Conservation (phyloP, 37 sponge, comb jelly and placozoan species). For the Haliclona indistincta region DNA sequence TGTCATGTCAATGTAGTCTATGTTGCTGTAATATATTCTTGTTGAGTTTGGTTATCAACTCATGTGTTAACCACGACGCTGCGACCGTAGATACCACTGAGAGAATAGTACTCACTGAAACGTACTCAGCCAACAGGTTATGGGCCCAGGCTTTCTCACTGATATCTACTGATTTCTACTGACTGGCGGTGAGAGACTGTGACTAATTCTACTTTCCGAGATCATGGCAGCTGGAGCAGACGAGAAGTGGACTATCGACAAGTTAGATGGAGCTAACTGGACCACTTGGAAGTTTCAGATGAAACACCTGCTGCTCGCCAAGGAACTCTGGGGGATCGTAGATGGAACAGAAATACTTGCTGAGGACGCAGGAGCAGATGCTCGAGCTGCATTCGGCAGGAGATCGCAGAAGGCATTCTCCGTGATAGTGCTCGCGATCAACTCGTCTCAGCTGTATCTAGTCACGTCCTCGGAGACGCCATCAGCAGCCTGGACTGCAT, state of each 20-base stretch:
- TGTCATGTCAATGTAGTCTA: too few relatives aligned
- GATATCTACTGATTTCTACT: too few relatives aligned
- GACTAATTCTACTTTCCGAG: too few relatives aligned
- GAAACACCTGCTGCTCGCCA: conserved; percentile 19
- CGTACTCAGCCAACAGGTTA: too few relatives aligned
- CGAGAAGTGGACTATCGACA: conserved; percentile 13
- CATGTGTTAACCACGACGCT: too few relatives aligned
- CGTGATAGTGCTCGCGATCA: neutral
- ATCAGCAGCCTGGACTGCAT: neutral
- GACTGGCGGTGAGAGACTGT: too few relatives aligned
- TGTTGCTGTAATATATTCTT: too few relatives aligned
- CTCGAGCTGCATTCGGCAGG: neutral
- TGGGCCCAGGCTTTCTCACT: too few relatives aligned
- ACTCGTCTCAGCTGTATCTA: neutral
- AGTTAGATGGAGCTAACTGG: conserved; percentile 10
- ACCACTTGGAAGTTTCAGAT: conserved; percentile 25
- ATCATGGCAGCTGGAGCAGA: too few relatives aligned
- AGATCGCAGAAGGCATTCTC: neutral
- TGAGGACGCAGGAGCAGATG: neutral
- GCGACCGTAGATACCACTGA: too few relatives aligned
- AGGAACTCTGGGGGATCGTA: neutral
- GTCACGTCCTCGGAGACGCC: neutral
- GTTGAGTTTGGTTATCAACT: too few relatives aligned
- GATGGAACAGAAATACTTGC: conserved; percentile 13
- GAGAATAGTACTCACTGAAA: too few relatives aligned